Evolutionary conservation across 2,888 invertebrate species (phyloP).

Genomic region (Drosophila kokeensis): DNA sequence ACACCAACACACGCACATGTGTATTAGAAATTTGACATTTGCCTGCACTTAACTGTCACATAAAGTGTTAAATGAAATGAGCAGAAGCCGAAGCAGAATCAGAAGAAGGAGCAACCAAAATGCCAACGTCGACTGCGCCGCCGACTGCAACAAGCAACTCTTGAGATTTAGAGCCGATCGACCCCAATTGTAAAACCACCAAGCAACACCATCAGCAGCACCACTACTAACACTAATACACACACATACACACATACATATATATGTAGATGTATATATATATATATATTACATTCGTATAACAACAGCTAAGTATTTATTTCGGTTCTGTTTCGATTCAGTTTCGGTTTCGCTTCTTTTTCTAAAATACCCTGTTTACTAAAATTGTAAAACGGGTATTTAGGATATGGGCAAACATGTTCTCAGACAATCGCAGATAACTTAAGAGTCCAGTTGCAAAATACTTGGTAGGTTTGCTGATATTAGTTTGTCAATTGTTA

Average conservation of each 20-base stretch:
- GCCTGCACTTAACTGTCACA: constrained; percentile 78
- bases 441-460: too few relatives aligned
- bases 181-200: constrained; percentile 71
- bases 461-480: too few relatives aligned
- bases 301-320: constrained; percentile 71
- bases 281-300: constrained; percentile 23
- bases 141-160: constrained; percentile 60
- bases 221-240: constrained; percentile 15
- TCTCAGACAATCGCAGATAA: too few relatives aligned
- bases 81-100: constrained; percentile 67
- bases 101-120: constrained; percentile 55
- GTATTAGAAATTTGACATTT: constrained; percentile 77
- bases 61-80: constrained; percentile 81
- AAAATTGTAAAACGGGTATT: constrained; percentile 8
- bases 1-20: constrained; percentile 20
- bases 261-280: constrained; percentile 32
- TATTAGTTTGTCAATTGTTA: too few relatives aligned
- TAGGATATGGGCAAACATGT: too few relatives aligned
- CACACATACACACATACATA: constrained; percentile 1
- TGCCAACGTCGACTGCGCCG: constrained; percentile 53
- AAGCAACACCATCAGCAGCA: constrained; percentile 53
- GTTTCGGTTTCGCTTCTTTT: constrained; percentile 39
- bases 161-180: constrained; percentile 74
- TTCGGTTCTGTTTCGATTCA: constrained; percentile 39
- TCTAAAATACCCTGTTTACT: constrained; percentile 40